Percentiles rank a stretch among this genome's conserved stretches.
These are phyloP conservation scores for Penaeus chinensis DNA, from an alignment of 1,140 invertebrate species.

Conservation along the genomic window DNA sequence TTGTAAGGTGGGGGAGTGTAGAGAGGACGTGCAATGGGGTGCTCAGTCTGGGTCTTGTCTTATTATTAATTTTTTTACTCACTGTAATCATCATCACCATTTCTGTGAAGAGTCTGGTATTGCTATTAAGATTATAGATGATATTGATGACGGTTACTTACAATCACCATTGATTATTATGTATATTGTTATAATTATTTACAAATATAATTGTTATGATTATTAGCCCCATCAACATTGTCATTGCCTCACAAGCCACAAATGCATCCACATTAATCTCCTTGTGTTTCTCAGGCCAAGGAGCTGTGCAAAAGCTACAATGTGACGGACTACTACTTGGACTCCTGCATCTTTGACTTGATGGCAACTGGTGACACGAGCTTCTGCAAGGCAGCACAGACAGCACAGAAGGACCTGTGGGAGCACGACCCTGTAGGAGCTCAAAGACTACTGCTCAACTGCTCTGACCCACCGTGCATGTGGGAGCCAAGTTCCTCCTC, in stretches of 20 bases:
- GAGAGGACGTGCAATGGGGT: slow-evolving; percentile 8
- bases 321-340: slow-evolving; percentile 73
- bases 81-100: no score
- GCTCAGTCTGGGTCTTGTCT: no score
- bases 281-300: slow-evolving; percentile 68
- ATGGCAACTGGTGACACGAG: slow-evolving; percentile 71
- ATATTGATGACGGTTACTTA: no score
- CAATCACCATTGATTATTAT: no score
- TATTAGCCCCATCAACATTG: slow-evolving; percentile 66
- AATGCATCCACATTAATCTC: slow-evolving; percentile 71
- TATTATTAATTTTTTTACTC: no score
- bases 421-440: slow-evolving; percentile 67
- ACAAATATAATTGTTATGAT: no score
- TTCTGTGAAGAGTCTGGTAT: no score
- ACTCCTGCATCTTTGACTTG: slow-evolving; percentile 75
- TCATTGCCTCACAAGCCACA: no score
- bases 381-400: slow-evolving; percentile 70
- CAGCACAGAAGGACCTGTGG: slow-evolving; percentile 70
- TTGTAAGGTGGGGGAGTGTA: slow-evolving; percentile 19
- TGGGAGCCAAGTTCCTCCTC: slow-evolving; percentile 46
- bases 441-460: slow-evolving; percentile 57
- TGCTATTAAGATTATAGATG: no score
- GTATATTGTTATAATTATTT: no score
- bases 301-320: slow-evolving; percentile 67
- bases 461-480: slow-evolving; percentile 57